A percentile compares a stretch with the other conserved stretches of the same genome.
Conservation (phyloP, 2,797 vertebrate species). For the Gambelia wislizenii region DNA sequence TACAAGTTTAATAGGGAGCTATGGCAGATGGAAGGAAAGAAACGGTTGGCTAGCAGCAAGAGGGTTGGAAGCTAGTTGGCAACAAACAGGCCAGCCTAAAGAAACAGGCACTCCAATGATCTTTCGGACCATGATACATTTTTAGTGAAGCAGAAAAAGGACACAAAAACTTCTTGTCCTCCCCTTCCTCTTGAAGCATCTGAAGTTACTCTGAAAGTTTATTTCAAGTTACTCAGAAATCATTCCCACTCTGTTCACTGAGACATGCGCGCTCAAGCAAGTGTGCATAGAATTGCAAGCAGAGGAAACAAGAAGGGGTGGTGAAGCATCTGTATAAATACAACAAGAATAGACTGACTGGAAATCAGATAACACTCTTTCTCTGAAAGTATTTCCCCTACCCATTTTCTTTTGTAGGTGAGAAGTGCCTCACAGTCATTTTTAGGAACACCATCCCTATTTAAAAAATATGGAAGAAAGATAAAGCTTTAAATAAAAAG, state of each 20-base stretch:
- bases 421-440: background rate
- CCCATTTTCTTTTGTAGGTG: background rate
- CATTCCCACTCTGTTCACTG: background rate
- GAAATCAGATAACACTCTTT: background rate
- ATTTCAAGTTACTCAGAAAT: background rate
- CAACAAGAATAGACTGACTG: background rate
- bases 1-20: background rate
- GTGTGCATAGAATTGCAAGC: background rate
- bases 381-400: background rate
- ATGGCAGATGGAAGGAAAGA: background rate
- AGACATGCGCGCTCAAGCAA: background rate
- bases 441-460: background rate
- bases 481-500: background rate
- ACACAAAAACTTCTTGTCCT: background rate
- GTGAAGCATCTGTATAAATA: background rate
- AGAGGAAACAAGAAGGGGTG: background rate
- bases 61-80: background rate
- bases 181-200: background rate
- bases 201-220: background rate
- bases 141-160: background rate
- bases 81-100: background rate
- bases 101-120: background rate
- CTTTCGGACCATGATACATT: background rate
- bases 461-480: background rate
- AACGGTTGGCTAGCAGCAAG: background rate